Conservation (phyloP, 1,140 invertebrate species). For the Caenorhabditis remanei region DNA sequence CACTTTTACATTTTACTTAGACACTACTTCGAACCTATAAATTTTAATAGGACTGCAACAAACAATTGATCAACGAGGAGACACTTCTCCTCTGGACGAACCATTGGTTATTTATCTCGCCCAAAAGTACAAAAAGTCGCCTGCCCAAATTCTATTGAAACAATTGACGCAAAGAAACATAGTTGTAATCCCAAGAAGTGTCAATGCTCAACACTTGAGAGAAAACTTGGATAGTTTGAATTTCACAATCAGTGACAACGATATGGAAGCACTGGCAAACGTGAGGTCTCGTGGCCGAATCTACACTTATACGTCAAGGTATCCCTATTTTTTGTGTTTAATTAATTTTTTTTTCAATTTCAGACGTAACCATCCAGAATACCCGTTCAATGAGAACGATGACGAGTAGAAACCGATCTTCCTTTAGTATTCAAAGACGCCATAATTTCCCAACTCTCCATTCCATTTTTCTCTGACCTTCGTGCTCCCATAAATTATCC, state of each 20-base stretch:
- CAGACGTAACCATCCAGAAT: conserved; percentile 18
- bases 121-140: conserved; percentile 17
- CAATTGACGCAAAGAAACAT: conserved; percentile 23
- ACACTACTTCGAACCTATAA: neutral
- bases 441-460: neutral
- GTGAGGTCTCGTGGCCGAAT: neutral
- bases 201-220: neutral
- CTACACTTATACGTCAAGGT: neutral
- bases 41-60: neutral
- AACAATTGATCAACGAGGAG: too few species aligned
- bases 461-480: neutral
- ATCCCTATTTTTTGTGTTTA: neutral
- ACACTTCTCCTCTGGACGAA: neutral
- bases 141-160: conserved; percentile 37
- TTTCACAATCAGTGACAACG: neutral
- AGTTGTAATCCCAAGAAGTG: conserved; percentile 20
- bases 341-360: neutral
- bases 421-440: too few species aligned
- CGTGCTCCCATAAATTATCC: neutral
- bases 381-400: conserved; percentile 24
- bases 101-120: neutral
- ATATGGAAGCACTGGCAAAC: conserved; percentile 14
- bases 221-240: conserved; percentile 40
- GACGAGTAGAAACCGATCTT: neutral
- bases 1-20: neutral